A percentile compares a stretch with the other conserved stretches of the same genome.
These are phyloP conservation scores for Apistogramma diplotaenia DNA, from an alignment of 2,113 vertebrate genomes.

Conservation along the genomic window DNA sequence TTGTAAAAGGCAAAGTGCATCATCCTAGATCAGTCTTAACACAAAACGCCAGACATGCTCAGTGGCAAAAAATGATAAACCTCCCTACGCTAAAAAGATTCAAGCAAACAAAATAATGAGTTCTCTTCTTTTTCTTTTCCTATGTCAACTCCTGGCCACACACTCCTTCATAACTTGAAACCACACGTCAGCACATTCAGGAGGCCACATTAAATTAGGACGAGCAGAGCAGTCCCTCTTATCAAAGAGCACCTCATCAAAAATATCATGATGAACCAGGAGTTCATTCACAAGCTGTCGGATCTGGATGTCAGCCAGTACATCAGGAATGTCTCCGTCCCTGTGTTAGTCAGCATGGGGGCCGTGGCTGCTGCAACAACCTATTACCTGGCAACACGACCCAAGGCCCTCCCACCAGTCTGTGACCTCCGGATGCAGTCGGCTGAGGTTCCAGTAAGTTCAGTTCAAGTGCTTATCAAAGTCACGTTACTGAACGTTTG, in stretches of 20 bases:
- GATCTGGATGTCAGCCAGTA: slow-evolving; percentile 85
- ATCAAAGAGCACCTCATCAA: not conserved
- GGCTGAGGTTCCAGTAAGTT: slow-evolving; percentile 84
- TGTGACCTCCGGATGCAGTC: slow-evolving; percentile 90
- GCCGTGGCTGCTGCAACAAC: slow-evolving; percentile 85
- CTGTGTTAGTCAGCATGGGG: slow-evolving; percentile 86
- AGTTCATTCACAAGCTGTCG: slow-evolving; percentile 82
- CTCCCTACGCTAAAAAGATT: not conserved
- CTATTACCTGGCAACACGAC: slow-evolving; percentile 88
- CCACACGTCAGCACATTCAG: not conserved
- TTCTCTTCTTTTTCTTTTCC: not conserved
- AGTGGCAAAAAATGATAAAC: not conserved
- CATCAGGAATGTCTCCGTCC: slow-evolving; percentile 80
- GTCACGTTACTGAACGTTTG: not conserved
- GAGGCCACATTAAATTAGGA: not conserved
- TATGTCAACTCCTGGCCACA: slow-evolving; percentile 19
- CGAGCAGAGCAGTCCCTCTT: not conserved
- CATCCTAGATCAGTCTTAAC: not conserved
- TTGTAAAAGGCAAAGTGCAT: not conserved
- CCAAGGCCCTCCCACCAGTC: slow-evolving; percentile 81
- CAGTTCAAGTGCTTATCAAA: not conserved
- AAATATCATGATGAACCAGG: slow-evolving; percentile 81
- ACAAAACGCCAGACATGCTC: not conserved
- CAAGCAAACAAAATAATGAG: not conserved
- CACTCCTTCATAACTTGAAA: not conserved